These are phyloP conservation scores for Psilopogon haemacephalus DNA, from an alignment of 2,113 vertebrate genomes.

Conservation along the genomic window DNA sequence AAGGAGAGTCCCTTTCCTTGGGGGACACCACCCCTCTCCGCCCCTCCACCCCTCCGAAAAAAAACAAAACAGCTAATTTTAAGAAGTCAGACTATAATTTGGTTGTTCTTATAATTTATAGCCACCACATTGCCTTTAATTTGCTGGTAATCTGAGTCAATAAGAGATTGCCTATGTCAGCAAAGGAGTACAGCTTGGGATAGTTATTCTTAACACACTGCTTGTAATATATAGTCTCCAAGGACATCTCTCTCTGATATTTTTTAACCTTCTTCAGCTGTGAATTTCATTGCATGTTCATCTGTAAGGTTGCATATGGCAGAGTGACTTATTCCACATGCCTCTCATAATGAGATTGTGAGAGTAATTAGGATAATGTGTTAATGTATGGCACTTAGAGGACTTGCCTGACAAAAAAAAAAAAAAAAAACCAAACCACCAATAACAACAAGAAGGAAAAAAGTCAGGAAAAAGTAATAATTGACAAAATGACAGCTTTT, in stretches of 20 bases:
- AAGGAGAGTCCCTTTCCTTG: not conserved
- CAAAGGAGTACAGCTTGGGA: not conserved
- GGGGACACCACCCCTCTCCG: too few species aligned
- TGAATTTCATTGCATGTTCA: not conserved
- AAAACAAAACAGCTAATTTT: not conserved
- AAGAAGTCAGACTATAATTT: not conserved
- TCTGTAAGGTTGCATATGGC: not conserved
- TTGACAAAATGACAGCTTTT: slow-evolving; percentile 6
- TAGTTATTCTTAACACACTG: not conserved
- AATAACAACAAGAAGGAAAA: not conserved
- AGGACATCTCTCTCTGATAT: not conserved
- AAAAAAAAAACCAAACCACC: not conserved
- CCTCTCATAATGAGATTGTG: not conserved
- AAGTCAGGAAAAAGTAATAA: not conserved
- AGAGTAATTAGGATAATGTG: slow-evolving; percentile 25
- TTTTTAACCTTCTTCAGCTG: not conserved
- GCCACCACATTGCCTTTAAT: not conserved
- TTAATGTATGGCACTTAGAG: not conserved
- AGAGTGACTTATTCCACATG: not conserved
- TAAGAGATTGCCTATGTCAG: not conserved
- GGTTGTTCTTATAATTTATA: not conserved
- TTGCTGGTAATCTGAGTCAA: not conserved
- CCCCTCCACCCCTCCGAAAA: too few species aligned
- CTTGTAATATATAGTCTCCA: not conserved
- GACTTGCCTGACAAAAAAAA: not conserved